Evolutionary conservation across 2,888 invertebrate genomes (phyloP).

Genomic region (Yponomeuta cagnagella): DNA sequence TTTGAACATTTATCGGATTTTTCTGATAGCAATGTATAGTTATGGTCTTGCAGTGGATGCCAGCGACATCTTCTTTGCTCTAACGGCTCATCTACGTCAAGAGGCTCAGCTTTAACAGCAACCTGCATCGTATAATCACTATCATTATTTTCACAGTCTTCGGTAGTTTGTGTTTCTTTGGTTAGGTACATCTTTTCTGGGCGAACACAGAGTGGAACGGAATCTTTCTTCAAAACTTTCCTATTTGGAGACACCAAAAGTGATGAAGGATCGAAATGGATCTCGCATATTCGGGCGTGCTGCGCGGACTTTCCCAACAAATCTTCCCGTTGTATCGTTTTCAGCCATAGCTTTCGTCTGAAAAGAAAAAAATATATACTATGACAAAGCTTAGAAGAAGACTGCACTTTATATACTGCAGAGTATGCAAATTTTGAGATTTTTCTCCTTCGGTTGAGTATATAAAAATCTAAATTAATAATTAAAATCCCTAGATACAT

Average conservation of each 20-base stretch:
- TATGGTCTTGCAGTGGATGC: background rate
- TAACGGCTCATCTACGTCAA: background rate
- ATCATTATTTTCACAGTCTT: background rate
- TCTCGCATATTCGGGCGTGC: background rate
- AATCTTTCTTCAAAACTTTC: background rate
- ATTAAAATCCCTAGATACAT: too few species aligned
- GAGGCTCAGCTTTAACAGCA: background rate
- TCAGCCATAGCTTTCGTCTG: background rate
- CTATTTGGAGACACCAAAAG: background rate
- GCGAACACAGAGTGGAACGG: background rate
- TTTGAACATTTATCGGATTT: background rate
- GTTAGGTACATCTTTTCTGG: background rate
- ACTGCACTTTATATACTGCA: too few species aligned
- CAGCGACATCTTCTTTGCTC: background rate
- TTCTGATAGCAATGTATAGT: background rate
- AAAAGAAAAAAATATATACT: background rate
- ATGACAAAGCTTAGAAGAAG: background rate
- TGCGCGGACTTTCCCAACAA: background rate
- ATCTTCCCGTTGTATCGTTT: background rate
- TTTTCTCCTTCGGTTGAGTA: too few species aligned
- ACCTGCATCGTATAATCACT: background rate
- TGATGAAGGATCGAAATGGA: background rate
- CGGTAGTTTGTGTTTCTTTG: background rate
- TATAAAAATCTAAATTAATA: too few species aligned
- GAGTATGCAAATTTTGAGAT: too few species aligned